Base-by-base conservation (phyloP, 2,113 vertebrate species). In the Alosa alosa region DNA sequence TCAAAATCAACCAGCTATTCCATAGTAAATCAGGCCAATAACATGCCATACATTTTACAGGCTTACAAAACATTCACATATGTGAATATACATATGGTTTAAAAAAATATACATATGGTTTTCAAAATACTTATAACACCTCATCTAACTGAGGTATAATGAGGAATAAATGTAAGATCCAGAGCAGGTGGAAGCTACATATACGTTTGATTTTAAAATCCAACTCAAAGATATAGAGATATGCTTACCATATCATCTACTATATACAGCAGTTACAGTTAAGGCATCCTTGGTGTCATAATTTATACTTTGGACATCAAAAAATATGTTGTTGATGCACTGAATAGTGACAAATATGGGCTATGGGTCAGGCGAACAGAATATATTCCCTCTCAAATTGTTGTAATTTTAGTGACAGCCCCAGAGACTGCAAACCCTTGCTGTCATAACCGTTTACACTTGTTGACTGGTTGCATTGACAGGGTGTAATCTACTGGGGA, bases 361-460 rank as follows among this genome's bases (percentile, higher is more conserved):
- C 36, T 39, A 78, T 78, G 25, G 72, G 36, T 36, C 72, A 78
- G 15, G 36, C 15, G 0, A 36, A 11, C 4, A 15, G 72, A 75
- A 78, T 78, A 36, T 15, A 39, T 78, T 39, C 36, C 36, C 36
- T 41, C 36, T 78, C 36, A 39, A 78, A 17, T 15, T 78, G 36
- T 15, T 39, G 36, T 17, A 5, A 78, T 78, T 78, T 39, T 39
- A 39, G 72, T 39, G 13, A 78, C 10, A 41, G 3, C 1, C 64
- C 9, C 1, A 68, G 25, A 4, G 10, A 5, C 31, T 4, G 60
- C 22, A 64, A 64, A 25, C n/a, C 60, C 3, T 64, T 64, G 60
- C 72, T 72, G 64, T 72, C 64, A 72, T 72, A 36, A 72, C n/a
- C 64, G 36, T 72, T 31, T 36, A 78, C 31, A 39, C 72, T 78